Base-by-base conservation (phyloP, 2,888 invertebrate genomes). In the Tetragonula carbonaria region DNA sequence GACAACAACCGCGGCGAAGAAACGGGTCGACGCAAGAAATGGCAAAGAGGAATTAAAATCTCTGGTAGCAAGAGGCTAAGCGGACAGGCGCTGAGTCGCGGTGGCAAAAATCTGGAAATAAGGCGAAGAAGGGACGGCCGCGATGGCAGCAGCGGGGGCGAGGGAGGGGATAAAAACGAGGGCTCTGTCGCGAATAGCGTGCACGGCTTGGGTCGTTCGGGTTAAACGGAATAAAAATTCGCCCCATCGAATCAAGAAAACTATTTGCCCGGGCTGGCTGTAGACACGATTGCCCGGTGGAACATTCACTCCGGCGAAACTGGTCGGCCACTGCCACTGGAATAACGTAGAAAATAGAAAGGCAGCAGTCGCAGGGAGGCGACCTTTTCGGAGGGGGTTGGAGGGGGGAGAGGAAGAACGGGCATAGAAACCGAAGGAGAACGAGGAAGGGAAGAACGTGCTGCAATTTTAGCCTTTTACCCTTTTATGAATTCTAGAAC, bases 401-500 rank as follows among this genome's bases (percentile, higher is more conserved):
- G 2, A 16, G 4, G n/a, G n/a, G n/a, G n/a, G n/a, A 23, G 28
- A 2, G 53, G 5, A 16, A 16, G 57, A 18, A 53, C 59, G 33
- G 75, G 57, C n/a, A 65, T 75, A 38, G 67, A 72, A 75, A 73
- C 68, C 65, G 71, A 66, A 59, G 66, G 63, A 62, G 53, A 50
- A 6, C 57, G 62, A 65, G 65, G 50, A 67, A 59, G 68, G 73
- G 68, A 72, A 62, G 77, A 80, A 76, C 78, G 78, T 66, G 83
- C 62, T 62, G 86, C 86, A 88, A 90, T 89, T 90, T 89, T 83
- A 86, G 78, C 88, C 84, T 84, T 87, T 85, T 86, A 74, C 81
- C 85, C 88, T 79, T 87, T 90, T 90, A 90, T 88, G 88, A 90
- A 89, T 89, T 86, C 89, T 77, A 70, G 81, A 85, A 80, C 87